A percentile compares a stretch with the other conserved stretches of the same genome.
These are phyloP conservation scores for Tolypeutes matacus DNA, from an alignment of 2,797 vertebrate genomes.

Conservation along the genomic window DNA sequence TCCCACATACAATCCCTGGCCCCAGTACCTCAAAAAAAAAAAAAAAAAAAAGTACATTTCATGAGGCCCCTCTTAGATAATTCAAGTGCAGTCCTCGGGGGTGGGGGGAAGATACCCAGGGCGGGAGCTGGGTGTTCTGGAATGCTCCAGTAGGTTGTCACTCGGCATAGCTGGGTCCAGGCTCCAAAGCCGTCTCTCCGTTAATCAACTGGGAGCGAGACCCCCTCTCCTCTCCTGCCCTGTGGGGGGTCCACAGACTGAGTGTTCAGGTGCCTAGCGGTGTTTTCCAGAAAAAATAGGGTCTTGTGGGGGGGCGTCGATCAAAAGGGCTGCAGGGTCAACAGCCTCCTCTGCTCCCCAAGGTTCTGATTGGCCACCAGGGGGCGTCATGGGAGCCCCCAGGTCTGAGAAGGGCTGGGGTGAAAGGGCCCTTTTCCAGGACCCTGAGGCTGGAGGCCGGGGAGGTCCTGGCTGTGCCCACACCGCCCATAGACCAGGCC, in stretches of 20 bases:
- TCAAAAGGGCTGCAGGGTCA: too few species aligned
- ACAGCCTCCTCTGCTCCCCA: background rate
- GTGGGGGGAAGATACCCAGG: background rate
- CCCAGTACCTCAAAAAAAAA: too few species aligned
- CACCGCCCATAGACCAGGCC: background rate
- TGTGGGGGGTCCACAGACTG: too few species aligned
- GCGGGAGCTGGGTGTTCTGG: background rate
- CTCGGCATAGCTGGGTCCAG: background rate
- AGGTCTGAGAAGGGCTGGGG: background rate
- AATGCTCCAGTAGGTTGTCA: background rate
- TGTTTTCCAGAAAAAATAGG: background rate
- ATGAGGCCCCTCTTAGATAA: background rate
- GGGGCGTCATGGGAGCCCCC: background rate
- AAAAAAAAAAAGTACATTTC: background rate
- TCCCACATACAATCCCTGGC: too few species aligned
- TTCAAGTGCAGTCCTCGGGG: background rate
- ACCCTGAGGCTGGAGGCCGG: background rate
- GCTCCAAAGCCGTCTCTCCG: background rate
- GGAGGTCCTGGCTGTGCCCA: background rate
- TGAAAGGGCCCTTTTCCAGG: background rate
- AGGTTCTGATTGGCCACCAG: background rate
- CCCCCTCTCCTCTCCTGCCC: background rate
- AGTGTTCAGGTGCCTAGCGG: background rate
- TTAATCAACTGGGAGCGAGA: background rate
- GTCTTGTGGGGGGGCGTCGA: fast-evolving